Evolutionary conservation across 1,140 invertebrate genomes (phyloP).

Genomic region (Caenorhabditis brenneri): DNA sequence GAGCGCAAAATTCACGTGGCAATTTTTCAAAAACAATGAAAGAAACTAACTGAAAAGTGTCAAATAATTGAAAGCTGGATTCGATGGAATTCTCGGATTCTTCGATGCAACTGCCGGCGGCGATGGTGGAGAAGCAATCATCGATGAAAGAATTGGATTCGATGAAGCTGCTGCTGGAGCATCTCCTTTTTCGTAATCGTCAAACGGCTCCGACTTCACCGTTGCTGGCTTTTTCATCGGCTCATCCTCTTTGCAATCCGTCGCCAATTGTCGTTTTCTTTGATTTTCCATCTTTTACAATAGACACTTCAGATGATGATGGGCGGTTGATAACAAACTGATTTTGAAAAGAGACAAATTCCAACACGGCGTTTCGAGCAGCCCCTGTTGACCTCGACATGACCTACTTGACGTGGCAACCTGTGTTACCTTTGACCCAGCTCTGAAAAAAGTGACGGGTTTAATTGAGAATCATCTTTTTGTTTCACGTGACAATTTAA

Average conservation of each 20-base stretch:
- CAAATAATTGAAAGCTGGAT: background rate
- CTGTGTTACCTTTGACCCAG: conserved; percentile 8
- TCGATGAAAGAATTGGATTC: background rate
- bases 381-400: conserved; percentile 12
- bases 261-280: background rate
- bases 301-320: background rate
- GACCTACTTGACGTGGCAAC: conserved; percentile 26
- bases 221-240: background rate
- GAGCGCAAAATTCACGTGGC: background rate
- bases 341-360: background rate
- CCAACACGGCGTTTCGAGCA: background rate
- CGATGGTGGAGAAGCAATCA: background rate
- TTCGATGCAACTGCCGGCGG: background rate
- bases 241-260: background rate
- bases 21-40: background rate
- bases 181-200: background rate
- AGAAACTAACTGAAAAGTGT: conserved; percentile 9
- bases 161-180: background rate
- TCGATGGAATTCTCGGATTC: background rate
- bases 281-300: conserved; percentile 2
- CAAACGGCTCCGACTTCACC: background rate
- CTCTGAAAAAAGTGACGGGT: background rate
- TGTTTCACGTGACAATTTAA: background rate
- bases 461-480: background rate
- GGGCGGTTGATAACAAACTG: background rate